These are phyloP conservation scores for Pegoplata infirma DNA, from an alignment of 2,888 invertebrate genomes.

Conservation along the genomic window DNA sequence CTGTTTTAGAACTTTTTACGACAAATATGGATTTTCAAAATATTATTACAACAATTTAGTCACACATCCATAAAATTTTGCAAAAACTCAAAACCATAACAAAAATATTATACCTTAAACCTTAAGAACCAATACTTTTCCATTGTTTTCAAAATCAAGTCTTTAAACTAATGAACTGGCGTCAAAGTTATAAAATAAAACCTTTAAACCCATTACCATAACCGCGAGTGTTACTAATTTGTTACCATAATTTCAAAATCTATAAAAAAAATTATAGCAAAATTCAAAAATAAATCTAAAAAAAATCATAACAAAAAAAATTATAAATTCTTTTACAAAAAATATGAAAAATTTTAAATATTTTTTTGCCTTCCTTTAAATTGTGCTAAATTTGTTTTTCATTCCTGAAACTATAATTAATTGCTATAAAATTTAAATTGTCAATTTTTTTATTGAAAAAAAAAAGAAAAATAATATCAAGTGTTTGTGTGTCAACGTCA, in stretches of 20 bases:
- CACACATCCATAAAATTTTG: constrained; percentile 13
- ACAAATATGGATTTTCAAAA: not conserved
- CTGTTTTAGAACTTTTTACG: constrained; percentile 16
- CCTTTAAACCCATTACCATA: not conserved
- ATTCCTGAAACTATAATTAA: not conserved
- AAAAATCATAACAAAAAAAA: not conserved
- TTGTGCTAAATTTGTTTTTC: not conserved
- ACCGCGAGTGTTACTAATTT: constrained; percentile 21
- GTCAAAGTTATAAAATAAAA: constrained; percentile 17
- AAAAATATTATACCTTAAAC: too few relatives aligned
- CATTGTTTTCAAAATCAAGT: not conserved
- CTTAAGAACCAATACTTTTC: not conserved
- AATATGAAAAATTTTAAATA: not conserved
- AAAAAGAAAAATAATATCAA: not conserved
- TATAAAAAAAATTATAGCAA: not conserved
- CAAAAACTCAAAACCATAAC: too few relatives aligned
- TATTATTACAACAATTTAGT: not conserved
- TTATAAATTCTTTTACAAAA: not conserved
- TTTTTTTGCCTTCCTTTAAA: not conserved
- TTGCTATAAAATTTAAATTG: constrained; percentile 2
- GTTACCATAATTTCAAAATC: constrained; percentile 12
- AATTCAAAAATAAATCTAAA: constrained; percentile 4
- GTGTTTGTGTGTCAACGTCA: constrained; percentile 73
- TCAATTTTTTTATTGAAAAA: too few relatives aligned
- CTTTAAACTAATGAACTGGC: constrained; percentile 62